Evolutionary conservation across 2,797 vertebrate species (phyloP).

Genomic region (Pantherophis vulpinus): DNA sequence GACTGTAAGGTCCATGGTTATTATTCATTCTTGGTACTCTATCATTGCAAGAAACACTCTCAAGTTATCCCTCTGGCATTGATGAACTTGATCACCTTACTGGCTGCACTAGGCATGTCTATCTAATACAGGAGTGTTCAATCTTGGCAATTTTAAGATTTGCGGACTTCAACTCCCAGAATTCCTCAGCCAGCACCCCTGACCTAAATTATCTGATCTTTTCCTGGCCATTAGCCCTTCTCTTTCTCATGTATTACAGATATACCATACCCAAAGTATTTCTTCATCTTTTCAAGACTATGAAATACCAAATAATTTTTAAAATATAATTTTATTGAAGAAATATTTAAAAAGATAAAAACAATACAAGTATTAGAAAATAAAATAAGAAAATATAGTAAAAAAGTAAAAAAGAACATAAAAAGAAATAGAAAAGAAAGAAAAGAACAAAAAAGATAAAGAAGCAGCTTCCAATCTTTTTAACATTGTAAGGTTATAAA

Average conservation of each 20-base stretch:
- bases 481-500: neutral
- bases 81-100: neutral
- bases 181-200: too few relatives aligned
- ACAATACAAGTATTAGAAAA: neutral
- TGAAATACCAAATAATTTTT: neutral
- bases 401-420: neutral
- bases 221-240: neutral
- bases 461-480: neutral
- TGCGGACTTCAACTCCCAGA: too few relatives aligned
- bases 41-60: too few relatives aligned
- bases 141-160: too few relatives aligned
- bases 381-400: neutral
- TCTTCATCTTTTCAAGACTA: neutral
- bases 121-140: neutral
- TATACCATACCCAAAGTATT: neutral
- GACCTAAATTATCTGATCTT: too few relatives aligned
- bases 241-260: neutral
- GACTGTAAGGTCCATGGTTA: too few relatives aligned
- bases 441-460: neutral
- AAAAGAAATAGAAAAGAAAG: neutral
- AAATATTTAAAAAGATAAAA: neutral
- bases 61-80: too few relatives aligned
- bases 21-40: too few relatives aligned
- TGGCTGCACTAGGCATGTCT: neutral
- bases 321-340: neutral